A percentile compares a stretch with the other conserved stretches of the same genome.
Conservation (phyloP, 1,140 invertebrate species). For the roundworm (Caenorhabditis elegans) region DNA sequence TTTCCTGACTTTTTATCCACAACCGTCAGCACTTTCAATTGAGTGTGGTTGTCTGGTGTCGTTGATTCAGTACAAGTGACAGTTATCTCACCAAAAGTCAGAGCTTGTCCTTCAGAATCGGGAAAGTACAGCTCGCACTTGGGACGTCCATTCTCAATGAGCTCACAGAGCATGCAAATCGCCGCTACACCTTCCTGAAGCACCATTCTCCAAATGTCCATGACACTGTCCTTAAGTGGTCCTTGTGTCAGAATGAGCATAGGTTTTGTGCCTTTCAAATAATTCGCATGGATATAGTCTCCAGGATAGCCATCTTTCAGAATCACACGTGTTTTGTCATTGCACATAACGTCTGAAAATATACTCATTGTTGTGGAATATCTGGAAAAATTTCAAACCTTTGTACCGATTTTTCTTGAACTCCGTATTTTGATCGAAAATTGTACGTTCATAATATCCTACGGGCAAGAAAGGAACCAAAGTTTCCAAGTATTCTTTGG, state of each 20-base stretch:
- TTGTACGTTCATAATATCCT: not conserved
- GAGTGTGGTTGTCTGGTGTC: not conserved
- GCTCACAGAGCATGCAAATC: constrained; percentile 23
- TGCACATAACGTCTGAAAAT: not conserved
- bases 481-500: not conserved
- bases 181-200: not conserved
- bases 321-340: constrained; percentile 11
- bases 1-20: not conserved
- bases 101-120: not conserved
- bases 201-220: constrained; percentile 21
- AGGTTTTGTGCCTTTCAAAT: not conserved
- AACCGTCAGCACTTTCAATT: not conserved
- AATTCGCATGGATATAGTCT: constrained; percentile 26
- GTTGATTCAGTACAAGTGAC: not conserved
- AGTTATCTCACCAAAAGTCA: not conserved
- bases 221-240: not conserved
- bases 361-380: not conserved
- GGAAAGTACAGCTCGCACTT: constrained; percentile 14
- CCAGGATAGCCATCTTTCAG: not conserved
- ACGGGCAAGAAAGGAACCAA: not conserved
- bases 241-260: not conserved
- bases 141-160: not conserved
- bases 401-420: constrained; percentile 8
- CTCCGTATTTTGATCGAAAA: not conserved
- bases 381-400: not conserved